Evolutionary conservation across 2,797 vertebrate species (phyloP), one percentile per base, ranked within the genome.

Genomic region (Mico argentatus): DNA sequence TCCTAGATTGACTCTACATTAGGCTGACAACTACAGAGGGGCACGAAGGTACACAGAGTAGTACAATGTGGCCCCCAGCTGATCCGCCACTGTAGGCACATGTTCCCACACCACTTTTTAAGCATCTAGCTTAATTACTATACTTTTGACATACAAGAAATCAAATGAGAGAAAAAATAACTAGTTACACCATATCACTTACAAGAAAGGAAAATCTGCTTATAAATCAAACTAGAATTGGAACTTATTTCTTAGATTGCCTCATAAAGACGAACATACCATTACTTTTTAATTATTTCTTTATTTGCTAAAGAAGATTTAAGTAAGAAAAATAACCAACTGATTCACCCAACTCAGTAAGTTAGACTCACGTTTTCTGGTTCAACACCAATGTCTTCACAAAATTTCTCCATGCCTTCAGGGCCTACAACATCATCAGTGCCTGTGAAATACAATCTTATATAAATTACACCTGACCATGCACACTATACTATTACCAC

Each of bases 351-450:
- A 72, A 84, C 33, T 91, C 85, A 14, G 1, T 48, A 52, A 98
- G 33, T 14, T 17, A 6, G 95, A 98, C 99, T 99, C 99, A 99
- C 99, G 95, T 99, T 99, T 99, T 99, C 99, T 90, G 99, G 99
- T 98, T 99, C 99, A 55, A 99, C 99, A 97, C 99, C 99, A 95
- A 99, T 99, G 98, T 99, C 99, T 99, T 99, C 99, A 99, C 99
- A 99, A 98, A 99, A 99, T 97, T 99, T 99, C 98, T 99, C 99
- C 99, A 99, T 99, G 93, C 99, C 99, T 98, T 99, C 99, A 75
- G 99, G 99, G 95, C 99, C 99, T 96, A 99, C 99, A 94, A 99
- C 98, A 59, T 99, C 99, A 93, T 99, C 99, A 70, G 99, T 99
- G 79, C 99, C 99, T 99, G 97, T 7, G 30, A 97, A 97, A 98